Conservation (phyloP, 1,140 invertebrate species). For the Macrobrachium nipponense region DNA sequence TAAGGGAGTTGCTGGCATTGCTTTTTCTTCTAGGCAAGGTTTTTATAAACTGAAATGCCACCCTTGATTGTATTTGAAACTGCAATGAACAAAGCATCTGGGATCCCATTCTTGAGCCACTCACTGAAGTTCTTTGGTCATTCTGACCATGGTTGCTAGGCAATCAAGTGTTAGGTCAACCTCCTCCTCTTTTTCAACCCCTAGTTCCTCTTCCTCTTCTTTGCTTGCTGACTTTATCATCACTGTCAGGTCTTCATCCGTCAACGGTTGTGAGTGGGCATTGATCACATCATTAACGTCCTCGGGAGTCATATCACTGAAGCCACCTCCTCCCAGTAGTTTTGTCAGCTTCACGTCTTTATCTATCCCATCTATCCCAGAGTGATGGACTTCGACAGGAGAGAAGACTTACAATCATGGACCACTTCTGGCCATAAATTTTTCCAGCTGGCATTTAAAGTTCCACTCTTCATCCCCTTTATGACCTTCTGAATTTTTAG, state of each 20-base stretch:
- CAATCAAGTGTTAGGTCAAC: conserved; percentile 4
- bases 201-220: too few relatives aligned
- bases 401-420: conserved; percentile 1
- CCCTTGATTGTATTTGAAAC: background rate
- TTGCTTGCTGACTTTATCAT: too few relatives aligned
- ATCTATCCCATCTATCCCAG: conserved; percentile 18
- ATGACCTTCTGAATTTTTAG: background rate
- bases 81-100: conserved; percentile 63
- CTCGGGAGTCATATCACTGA: conserved; percentile 64
- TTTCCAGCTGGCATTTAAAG: conserved; percentile 35
- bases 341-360: conserved; percentile 66
- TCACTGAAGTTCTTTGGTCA: background rate
- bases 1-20: conserved; percentile 21
- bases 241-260: too few relatives aligned
- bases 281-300: conserved; percentile 46
- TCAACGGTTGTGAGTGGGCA: too few relatives aligned
- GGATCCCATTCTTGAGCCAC: conserved; percentile 9
- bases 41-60: background rate
- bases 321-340: conserved; percentile 50
- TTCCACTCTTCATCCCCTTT: conserved; percentile 34
- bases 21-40: conserved; percentile 4
- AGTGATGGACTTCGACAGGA: conserved; percentile 28
- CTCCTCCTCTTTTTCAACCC: conserved; percentile 65
- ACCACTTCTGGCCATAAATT: conserved; percentile 33
- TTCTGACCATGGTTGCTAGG: background rate